Percentiles rank a stretch among this genome's conserved stretches.
phyloP scores from a whole-genome alignment of 2,113 vertebrate species.

The Dicaeum eximium region DNA sequence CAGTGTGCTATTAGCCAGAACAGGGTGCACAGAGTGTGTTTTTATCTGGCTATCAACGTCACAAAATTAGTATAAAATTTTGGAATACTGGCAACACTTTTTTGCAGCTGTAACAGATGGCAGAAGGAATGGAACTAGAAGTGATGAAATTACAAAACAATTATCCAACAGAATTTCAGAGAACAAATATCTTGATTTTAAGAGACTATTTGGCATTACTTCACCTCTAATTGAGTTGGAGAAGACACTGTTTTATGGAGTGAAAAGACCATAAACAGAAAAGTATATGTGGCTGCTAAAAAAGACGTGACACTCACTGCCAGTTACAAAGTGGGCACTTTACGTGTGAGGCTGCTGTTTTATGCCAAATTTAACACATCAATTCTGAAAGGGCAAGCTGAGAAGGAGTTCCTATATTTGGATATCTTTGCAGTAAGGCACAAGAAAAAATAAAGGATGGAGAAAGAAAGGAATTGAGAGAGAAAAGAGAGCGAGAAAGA shows the following conservation, averaged over 20 bases:
- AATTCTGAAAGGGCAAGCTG: not conserved
- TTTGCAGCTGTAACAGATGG: not conserved
- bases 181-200: constrained; percentile 19
- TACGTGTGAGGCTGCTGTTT: not conserved
- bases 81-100: not conserved
- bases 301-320: not conserved
- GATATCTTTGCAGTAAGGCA: not conserved
- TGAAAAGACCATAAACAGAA: constrained; percentile 11
- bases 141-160: not conserved
- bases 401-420: constrained; percentile 22
- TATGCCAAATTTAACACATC: constrained; percentile 4
- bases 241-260: not conserved
- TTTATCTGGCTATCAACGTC: not conserved
- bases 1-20: not conserved
- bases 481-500: accelerated
- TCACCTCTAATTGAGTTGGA: not conserved
- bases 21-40: not conserved
- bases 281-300: not conserved
- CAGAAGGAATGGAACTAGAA: not conserved
- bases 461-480: not conserved
- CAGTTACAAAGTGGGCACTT: constrained; percentile 26
- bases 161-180: not conserved
- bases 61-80: not conserved
- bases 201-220: not conserved
- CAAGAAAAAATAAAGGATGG: not conserved